Conservation (phyloP, 2,797 vertebrate genomes). For the Eutrigla gurnardus region DNA sequence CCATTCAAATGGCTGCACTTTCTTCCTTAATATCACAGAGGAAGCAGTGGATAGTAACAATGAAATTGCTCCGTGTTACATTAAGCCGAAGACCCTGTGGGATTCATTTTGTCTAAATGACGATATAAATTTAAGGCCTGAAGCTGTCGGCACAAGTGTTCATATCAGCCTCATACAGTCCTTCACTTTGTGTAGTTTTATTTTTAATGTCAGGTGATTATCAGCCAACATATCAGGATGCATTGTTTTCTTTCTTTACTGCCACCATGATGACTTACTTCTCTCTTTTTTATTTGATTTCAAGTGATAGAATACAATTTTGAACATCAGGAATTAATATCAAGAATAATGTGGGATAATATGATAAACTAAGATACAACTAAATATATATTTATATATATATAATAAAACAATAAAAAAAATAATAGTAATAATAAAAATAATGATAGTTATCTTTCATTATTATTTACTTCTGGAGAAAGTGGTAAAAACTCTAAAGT, state of each 20-base stretch:
- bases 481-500: neutral
- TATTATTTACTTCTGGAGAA: neutral
- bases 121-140: neutral
- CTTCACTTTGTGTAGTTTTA: neutral
- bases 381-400: no score
- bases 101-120: neutral
- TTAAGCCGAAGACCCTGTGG: neutral
- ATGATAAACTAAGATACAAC: no score
- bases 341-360: no score
- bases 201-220: neutral
- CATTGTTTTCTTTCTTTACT: neutral
- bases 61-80: neutral
- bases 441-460: no score
- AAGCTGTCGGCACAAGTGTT: neutral
- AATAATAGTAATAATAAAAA: no score
- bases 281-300: no score
- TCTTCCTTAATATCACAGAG: neutral
- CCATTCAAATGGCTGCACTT: neutral
- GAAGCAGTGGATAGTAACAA: conserved; percentile 5
- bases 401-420: no score
- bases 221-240: neutral
- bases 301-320: no score
- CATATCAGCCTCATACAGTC: neutral
- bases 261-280: neutral
- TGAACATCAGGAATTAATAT: no score